Conservation (phyloP, 1,140 invertebrate species). For the Xylocopa sonorina region DNA sequence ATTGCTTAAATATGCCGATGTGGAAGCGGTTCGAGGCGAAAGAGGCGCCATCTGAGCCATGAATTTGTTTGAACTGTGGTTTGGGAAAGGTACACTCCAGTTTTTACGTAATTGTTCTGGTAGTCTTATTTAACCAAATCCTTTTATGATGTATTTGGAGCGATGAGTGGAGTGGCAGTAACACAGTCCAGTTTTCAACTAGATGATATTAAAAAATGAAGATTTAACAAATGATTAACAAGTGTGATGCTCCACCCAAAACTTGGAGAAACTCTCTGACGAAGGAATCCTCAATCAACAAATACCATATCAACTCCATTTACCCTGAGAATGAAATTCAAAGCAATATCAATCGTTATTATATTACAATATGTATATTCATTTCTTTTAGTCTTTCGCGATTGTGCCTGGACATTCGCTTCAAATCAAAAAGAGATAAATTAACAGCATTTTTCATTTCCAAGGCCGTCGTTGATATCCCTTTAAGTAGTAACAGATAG, state of each 20-base stretch:
- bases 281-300: neutral
- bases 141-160: neutral
- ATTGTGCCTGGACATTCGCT: too few relatives aligned
- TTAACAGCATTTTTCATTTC: neutral
- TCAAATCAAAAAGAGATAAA: too few relatives aligned
- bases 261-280: neutral
- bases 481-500: slow-evolving; percentile 23
- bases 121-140: neutral
- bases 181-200: neutral
- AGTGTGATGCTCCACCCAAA: neutral
- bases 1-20: slow-evolving; percentile 79
- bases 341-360: too few relatives aligned
- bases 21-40: slow-evolving; percentile 71
- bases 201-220: too few relatives aligned
- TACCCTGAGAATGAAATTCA: neutral
- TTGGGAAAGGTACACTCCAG: slow-evolving; percentile 77
- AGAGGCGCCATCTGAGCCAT: slow-evolving; percentile 73
- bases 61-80: slow-evolving; percentile 75
- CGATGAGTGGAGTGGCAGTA: neutral
- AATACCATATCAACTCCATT: neutral
- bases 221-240: too few relatives aligned
- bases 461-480: slow-evolving; percentile 11
- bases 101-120: neutral
- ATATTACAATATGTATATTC: too few relatives aligned
- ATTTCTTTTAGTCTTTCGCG: neutral